A percentile compares a stretch with the other conserved stretches of the same genome.
Conservation (phyloP, 2,888 invertebrate genomes). For the Pilophorus perplexus region DNA sequence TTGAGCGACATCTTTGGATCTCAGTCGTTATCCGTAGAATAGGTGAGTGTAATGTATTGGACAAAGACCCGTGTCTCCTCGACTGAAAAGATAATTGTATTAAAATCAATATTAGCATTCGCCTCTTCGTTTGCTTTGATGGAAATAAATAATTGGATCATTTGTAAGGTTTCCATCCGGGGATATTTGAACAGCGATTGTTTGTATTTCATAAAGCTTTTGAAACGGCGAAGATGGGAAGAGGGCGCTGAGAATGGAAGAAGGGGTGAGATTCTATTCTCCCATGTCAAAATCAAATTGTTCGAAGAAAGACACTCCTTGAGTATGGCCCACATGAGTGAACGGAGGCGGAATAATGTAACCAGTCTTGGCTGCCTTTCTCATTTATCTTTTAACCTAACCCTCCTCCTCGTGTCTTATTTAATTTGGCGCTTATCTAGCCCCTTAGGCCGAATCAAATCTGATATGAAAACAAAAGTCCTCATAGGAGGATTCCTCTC, state of each 20-base stretch:
- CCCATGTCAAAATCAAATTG: slow-evolving; percentile 34
- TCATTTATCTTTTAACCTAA: slow-evolving; percentile 31
- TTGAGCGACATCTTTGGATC: neutral
- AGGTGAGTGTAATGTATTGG: slow-evolving; percentile 20
- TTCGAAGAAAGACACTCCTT: slow-evolving; percentile 34
- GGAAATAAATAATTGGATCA: slow-evolving; percentile 38
- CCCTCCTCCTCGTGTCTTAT: slow-evolving; percentile 11
- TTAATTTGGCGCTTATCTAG: slow-evolving; percentile 24
- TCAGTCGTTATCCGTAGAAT: slow-evolving; percentile 23
- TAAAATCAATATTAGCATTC: slow-evolving; percentile 37
- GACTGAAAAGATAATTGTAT: slow-evolving; percentile 30
- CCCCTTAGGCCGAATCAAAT: neutral
- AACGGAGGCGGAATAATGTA: slow-evolving; percentile 33
- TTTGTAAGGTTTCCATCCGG: slow-evolving; percentile 36
- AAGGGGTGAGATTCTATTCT: slow-evolving; percentile 8
- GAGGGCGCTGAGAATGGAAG: neutral
- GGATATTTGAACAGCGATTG: slow-evolving; percentile 31
- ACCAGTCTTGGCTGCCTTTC: slow-evolving; percentile 21
- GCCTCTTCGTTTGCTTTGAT: slow-evolving; percentile 35
- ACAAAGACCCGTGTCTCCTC: slow-evolving; percentile 1
- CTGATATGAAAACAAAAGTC: slow-evolving; percentile 25
- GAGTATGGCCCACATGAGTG: slow-evolving; percentile 21
- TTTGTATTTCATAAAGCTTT: slow-evolving; percentile 38
- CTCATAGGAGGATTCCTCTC: too few relatives aligned
- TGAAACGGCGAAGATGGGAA: neutral